Conservation (phyloP, 1,140 invertebrate species). For the Macrotrachela quadricornifera region DNA sequence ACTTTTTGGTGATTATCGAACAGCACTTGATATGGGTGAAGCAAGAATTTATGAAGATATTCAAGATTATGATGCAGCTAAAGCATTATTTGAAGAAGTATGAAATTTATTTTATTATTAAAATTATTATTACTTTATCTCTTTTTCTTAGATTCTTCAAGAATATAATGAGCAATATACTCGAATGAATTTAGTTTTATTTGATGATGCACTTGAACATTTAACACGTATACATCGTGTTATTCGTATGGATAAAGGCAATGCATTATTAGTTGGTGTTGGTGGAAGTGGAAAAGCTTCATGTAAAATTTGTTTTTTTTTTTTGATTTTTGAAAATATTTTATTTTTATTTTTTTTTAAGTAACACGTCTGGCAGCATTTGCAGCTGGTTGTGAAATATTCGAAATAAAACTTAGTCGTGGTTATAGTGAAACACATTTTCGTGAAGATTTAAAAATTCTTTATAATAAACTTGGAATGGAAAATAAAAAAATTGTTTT, state of each 20-base stretch:
- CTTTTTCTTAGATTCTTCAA: conserved; percentile 58
- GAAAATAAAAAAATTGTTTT: conserved; percentile 57
- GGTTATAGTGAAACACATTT: conserved; percentile 60
- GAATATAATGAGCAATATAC: conserved; percentile 50
- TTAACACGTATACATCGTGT: conserved; percentile 58
- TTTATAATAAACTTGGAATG: conserved; percentile 51
- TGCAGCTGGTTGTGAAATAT: conserved; percentile 44
- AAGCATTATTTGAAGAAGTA: conserved; percentile 62
- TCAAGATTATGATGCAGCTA: conserved; percentile 61
- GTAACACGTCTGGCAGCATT: conserved; percentile 26
- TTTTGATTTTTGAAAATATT: conserved; percentile 44
- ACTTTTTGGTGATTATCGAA: conserved; percentile 64
- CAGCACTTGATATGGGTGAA: conserved; percentile 52
- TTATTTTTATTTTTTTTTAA: conserved; percentile 16
- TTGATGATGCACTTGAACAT: conserved; percentile 69
- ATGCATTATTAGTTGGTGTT: conserved; percentile 59
- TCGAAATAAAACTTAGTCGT: conserved; percentile 54
- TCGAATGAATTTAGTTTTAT: conserved; percentile 52
- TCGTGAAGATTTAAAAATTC: conserved; percentile 56
- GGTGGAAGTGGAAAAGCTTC: conserved; percentile 55
- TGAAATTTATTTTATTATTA: conserved; percentile 65
- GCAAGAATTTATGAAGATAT: conserved; percentile 62
- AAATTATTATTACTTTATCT: conserved; percentile 65
- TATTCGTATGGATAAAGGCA: conserved; percentile 55
- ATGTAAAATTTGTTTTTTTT: too few relatives aligned